Percentiles rank a stretch among this genome's conserved stretches.
Evolutionary conservation across 2,113 vertebrate species (phyloP).

Genomic region (Pimephales promelas): DNA sequence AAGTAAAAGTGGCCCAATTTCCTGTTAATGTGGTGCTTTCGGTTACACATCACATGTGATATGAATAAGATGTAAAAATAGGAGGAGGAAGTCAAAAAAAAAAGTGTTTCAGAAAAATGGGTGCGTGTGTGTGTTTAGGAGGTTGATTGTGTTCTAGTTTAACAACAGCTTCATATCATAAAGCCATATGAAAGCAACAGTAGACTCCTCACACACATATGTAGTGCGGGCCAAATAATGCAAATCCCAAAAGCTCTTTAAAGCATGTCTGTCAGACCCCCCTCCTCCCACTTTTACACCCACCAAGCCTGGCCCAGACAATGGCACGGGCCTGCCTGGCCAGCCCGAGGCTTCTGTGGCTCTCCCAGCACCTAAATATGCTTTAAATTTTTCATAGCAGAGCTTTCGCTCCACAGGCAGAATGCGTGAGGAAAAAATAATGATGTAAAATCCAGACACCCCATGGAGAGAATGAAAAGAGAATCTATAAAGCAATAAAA

Average conservation of each 20-base stretch:
- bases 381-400: conserved; percentile 63
- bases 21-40: conserved; percentile 40
- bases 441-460: conserved; percentile 52
- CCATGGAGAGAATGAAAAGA: conserved; percentile 31
- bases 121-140: background rate
- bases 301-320: conserved; percentile 9
- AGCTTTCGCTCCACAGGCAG: conserved; percentile 52
- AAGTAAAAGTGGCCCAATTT: conserved; percentile 24
- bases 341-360: conserved; percentile 57
- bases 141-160: background rate
- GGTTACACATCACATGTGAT: conserved; percentile 2
- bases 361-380: conserved; percentile 40
- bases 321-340: background rate
- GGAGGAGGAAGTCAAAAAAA: conserved; percentile 55
- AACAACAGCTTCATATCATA: conserved; percentile 18
- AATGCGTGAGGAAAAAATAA: conserved; percentile 39
- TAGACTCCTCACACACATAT: conserved; percentile 29
- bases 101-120: background rate
- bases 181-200: conserved; percentile 22
- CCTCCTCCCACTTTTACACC: background rate
- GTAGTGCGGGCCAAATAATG: background rate
- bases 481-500: background rate
- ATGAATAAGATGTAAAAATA: conserved; percentile 17
- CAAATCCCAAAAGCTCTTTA: conserved; percentile 41
- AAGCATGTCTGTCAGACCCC: conserved; percentile 40